Evolutionary conservation across 2,113 vertebrate genomes (phyloP), one percentile per base, ranked within the genome.

Genomic region (Sterrhoptilus dennistouni): DNA sequence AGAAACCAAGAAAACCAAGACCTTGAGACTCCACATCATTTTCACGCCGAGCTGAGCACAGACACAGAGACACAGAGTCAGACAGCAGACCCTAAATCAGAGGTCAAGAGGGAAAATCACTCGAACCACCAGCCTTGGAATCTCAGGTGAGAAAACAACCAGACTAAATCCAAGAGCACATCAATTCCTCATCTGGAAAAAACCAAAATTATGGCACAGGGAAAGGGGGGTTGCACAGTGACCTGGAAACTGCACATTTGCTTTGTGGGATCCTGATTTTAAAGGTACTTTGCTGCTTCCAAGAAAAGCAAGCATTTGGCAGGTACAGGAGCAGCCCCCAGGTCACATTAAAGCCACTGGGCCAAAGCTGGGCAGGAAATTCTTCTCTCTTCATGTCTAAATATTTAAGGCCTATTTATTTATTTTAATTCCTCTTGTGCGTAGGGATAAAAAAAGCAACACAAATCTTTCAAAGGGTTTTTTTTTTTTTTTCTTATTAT

Each of bases 401-500:
- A 93, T 93, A 95, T 92, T 92, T 93, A 87, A 95, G 83, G 57
- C 35, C 76, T 91, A 54, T 95, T 96, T 97, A 95, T 96, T 97
- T 97, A 92, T 96, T 95, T 95, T 95, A 92, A 96, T 97, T 91
- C 94, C 91, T 89, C 94, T 96, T 96, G 91, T 92, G 94, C 93
- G 71, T 7, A 72, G 87, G 94, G 87, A 97, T 95, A 76, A 93
- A 95, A 97, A 90, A 38, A 38, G 21, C 38, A 47, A 50, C 89
- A 31, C 82, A 94, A 96, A 96, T 91, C 95, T 81, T 95, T 96
- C 96, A 96, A 96, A 96, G 93, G 69, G 17, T 22, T 42, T 42
- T 42, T 42, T 42, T 42, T 42, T 42, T 42, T 94, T 95, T 91
- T 92, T 89, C 91, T 86, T 92, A 71, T 90, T 96, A 95, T 91